Base-by-base conservation (phyloP, 2,888 invertebrate species). In the Choreutis nemorana region DNA sequence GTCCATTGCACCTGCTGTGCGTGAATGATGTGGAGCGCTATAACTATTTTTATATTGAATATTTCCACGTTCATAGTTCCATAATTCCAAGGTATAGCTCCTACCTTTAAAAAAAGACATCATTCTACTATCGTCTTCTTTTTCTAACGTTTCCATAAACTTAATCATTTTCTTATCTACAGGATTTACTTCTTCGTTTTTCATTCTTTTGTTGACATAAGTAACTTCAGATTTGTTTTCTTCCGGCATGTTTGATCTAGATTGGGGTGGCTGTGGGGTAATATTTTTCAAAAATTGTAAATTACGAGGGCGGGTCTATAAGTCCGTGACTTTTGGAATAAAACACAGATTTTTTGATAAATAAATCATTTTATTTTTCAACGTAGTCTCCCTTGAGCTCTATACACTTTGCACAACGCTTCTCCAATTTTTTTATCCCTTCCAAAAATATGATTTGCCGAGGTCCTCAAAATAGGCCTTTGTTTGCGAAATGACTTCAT, bases 51-150 rank as follows among this genome's bases (percentile, higher is more conserved):
- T 25, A 21, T 14, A 27, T 32, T 34, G 28, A 35, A 33, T 9
- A 21, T 44, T 42, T 40, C 36, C 18, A 8, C 18, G 5, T 9
- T 15, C 26, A 26, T 16, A 10, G 7, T 10, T 26, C n/a, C n/a
- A 16, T n/a, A 6, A 5, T n/a, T 45, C 42, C 30, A 47, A 36
- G 36, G 32, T 44, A 20, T 39, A 39, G 37, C 42, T 44, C 29
- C 39, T 40, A 31, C 39, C 34, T 37, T 35, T 38, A 30, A 42
- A 45, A 40, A 44, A 41, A 35, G 34, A 32, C 39, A 41, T 37
- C 37, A 40, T 9, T 6, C 26, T 14, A 8, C 18, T 44, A 26
- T 44, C 34, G 31, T 40, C 37, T 32, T 37, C 40, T 27, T 32
- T n/a, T 26, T 29, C 32, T 24, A 24, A 32, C 23, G 35, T 27